Evolutionary conservation across 1,140 invertebrate species (phyloP).

Genomic region (Hesperophylax magnus): DNA sequence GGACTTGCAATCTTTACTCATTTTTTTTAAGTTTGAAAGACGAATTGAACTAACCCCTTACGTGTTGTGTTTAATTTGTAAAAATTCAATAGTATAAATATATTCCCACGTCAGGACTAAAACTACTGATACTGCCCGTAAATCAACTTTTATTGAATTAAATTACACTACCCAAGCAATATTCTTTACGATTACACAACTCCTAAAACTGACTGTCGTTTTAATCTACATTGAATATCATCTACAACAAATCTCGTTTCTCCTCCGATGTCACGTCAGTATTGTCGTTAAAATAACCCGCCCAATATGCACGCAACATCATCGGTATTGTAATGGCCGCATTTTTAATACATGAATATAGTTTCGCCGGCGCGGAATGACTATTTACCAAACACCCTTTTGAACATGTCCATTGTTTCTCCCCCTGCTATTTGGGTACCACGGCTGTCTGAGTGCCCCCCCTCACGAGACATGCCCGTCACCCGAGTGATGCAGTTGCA

Average conservation of each 20-base stretch:
- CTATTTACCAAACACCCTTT: slow-evolving; percentile 20
- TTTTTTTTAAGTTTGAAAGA: too few species aligned
- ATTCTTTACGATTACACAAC: background rate
- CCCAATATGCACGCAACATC: background rate
- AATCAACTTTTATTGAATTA: too few species aligned
- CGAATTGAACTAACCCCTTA: too few species aligned
- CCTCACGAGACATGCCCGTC: background rate
- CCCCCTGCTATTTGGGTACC: background rate
- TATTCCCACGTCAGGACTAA: too few species aligned
- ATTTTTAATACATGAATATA: slow-evolving; percentile 13
- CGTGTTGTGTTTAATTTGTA: background rate
- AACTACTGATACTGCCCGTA: too few species aligned
- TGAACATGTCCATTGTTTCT: slow-evolving; percentile 10
- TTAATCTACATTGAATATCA: background rate
- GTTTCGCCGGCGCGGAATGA: slow-evolving; percentile 15
- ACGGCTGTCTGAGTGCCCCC: slow-evolving; percentile 4
- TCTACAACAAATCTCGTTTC: background rate
- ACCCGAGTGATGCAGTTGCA: background rate
- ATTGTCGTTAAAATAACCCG: background rate
- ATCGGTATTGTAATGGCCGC: background rate
- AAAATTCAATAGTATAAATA: too few species aligned
- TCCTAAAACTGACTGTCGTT: background rate
- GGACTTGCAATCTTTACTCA: too few species aligned
- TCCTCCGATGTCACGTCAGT: too few species aligned
- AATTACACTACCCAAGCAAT: too few species aligned